phyloP scores from a whole-genome alignment of 1,140 invertebrate species.

The Danaus plexippus region DNA sequence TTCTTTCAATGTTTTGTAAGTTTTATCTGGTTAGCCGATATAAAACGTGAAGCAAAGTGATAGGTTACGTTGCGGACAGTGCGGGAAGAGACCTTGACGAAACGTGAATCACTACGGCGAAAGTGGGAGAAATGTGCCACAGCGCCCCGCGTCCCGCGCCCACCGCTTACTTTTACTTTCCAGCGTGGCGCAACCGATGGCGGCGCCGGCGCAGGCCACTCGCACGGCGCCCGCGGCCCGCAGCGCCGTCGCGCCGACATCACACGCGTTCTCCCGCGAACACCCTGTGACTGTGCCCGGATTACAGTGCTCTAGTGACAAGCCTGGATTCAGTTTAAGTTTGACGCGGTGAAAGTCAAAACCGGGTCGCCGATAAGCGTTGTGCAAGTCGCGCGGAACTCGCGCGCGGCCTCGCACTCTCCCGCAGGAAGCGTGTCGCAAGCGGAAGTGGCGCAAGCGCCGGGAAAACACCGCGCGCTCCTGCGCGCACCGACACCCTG shows the following conservation, averaged over 20 bases:
- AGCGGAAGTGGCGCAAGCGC: slow-evolving; percentile 63
- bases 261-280: slow-evolving; percentile 32
- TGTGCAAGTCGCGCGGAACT: slow-evolving; percentile 58
- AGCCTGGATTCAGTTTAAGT: slow-evolving; percentile 55
- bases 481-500: slow-evolving; percentile 46
- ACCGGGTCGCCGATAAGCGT: slow-evolving; percentile 58
- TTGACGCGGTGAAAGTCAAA: slow-evolving; percentile 51
- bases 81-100: slow-evolving; percentile 59
- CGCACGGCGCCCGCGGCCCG: slow-evolving; percentile 66
- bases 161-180: slow-evolving; percentile 71
- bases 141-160: slow-evolving; percentile 40
- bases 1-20: too few relatives aligned
- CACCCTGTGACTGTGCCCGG: slow-evolving; percentile 46
- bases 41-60: slow-evolving; percentile 9
- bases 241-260: slow-evolving; percentile 60
- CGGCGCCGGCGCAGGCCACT: slow-evolving; percentile 60
- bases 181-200: slow-evolving; percentile 61
- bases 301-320: slow-evolving; percentile 64
- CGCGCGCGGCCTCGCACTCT: slow-evolving; percentile 59
- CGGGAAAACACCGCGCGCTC: slow-evolving; percentile 50
- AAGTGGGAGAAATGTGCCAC: slow-evolving; percentile 69
- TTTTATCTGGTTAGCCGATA: too few relatives aligned
- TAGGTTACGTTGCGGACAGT: slow-evolving; percentile 31
- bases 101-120: slow-evolving; percentile 64
- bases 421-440: slow-evolving; percentile 65